A percentile compares a stretch with the other conserved stretches of the same genome.
Conservation (phyloP, 1,140 invertebrate species). For the Lasioglossum baleicum region DNA sequence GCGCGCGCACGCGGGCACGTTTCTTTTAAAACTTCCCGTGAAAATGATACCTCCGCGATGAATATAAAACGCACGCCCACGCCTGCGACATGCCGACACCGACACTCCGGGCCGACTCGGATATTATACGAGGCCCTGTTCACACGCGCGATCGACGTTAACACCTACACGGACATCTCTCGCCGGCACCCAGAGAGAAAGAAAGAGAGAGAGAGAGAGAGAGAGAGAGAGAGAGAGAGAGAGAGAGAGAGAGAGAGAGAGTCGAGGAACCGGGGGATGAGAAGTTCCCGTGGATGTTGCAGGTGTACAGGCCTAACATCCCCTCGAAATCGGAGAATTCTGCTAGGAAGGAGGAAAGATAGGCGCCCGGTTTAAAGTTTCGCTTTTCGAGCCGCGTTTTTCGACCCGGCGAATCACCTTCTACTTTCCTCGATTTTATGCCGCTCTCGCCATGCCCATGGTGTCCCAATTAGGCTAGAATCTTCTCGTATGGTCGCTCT, state of each 20-base stretch:
- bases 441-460: no score
- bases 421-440: no score
- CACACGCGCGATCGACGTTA: slow-evolving; percentile 47
- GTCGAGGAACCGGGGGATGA: neutral
- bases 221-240: no score
- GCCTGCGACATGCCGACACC: slow-evolving; percentile 61
- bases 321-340: slow-evolving; percentile 51
- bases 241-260: no score
- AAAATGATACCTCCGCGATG: slow-evolving; percentile 67
- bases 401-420: no score
- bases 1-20: slow-evolving; percentile 18
- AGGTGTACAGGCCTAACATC: slow-evolving; percentile 54
- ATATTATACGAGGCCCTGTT: slow-evolving; percentile 62
- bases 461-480: no score
- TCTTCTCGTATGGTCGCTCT: no score
- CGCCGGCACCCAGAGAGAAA: no score
- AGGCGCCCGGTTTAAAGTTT: slow-evolving; percentile 46
- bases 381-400: slow-evolving; percentile 23
- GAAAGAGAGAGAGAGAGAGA: no score
- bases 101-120: slow-evolving; percentile 47
- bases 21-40: slow-evolving; percentile 62
- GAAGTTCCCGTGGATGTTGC: slow-evolving; percentile 21
- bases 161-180: slow-evolving; percentile 44
- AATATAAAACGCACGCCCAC: slow-evolving; percentile 67
- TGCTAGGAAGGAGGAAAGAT: slow-evolving; percentile 33